Conservation (phyloP, 2,888 invertebrate species). For the Harpalus rubripes region DNA sequence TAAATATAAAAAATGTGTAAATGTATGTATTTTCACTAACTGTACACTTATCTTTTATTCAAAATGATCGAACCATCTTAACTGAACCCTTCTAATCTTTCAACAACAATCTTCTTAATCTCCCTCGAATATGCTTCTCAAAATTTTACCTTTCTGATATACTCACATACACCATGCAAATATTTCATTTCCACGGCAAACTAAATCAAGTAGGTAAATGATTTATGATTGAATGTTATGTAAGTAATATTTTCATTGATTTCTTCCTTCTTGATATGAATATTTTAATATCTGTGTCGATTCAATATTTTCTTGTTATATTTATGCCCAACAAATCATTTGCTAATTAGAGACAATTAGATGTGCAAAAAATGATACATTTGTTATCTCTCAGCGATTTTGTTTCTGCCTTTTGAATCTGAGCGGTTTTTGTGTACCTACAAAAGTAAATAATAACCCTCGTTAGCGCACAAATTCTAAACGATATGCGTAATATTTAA, state of each 20-base stretch:
- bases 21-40: too few relatives aligned
- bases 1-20: too few relatives aligned
- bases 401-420: not conserved
- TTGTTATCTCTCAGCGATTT: not conserved
- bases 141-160: too few relatives aligned
- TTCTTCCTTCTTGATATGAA: not conserved
- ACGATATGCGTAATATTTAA: constrained; percentile 15
- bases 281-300: not conserved
- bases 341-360: not conserved
- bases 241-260: not conserved
- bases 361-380: not conserved
- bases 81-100: too few relatives aligned
- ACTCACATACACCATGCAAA: too few relatives aligned
- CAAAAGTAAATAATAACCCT: constrained; percentile 28
- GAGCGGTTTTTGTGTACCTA: not conserved
- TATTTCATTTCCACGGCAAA: too few relatives aligned
- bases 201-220: too few relatives aligned
- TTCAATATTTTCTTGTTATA: not conserved
- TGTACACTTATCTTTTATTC: too few relatives aligned
- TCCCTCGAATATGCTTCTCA: too few relatives aligned
- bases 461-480: constrained; percentile 33
- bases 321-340: not conserved
- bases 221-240: not conserved
- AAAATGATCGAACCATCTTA: too few relatives aligned
- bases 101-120: too few relatives aligned